phyloP scores from a whole-genome alignment of 2,888 invertebrate genomes.

The Orchesellides sinensis region DNA sequence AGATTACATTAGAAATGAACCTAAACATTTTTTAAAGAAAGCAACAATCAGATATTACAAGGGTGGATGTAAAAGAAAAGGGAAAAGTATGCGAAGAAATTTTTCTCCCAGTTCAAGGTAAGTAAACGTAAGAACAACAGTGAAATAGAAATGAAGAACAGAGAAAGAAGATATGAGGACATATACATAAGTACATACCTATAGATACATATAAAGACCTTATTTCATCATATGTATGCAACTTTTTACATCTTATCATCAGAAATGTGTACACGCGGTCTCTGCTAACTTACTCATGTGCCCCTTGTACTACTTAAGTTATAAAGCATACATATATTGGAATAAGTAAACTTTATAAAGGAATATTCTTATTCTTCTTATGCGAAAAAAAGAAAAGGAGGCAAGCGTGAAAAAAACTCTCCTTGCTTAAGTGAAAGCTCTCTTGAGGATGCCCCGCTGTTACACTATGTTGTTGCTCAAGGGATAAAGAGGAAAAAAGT shows the following conservation, averaged over 20 bases:
- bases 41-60: conserved; percentile 47
- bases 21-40: conserved; percentile 40
- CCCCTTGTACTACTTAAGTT: conserved; percentile 59
- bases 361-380: conserved; percentile 38
- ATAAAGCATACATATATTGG: conserved; percentile 42
- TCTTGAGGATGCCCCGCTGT: conserved; percentile 62
- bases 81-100: conserved; percentile 20
- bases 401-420: conserved; percentile 52
- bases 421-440: conserved; percentile 59
- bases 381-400: conserved; percentile 28
- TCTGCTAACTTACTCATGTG: conserved; percentile 45
- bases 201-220: conserved; percentile 13
- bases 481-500: conserved; percentile 61
- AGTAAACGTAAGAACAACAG: conserved; percentile 27
- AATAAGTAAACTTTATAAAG: conserved; percentile 33
- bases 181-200: neutral
- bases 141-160: no score
- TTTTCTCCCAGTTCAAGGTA: conserved; percentile 17
- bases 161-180: neutral
- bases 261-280: neutral
- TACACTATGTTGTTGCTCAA: conserved; percentile 62
- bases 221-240: neutral
- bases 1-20: conserved; percentile 39
- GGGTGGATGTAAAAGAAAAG: conserved; percentile 18
- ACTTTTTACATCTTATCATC: conserved; percentile 29